Conservation (phyloP, 2,113 vertebrate genomes). For the Carollia perspicillata region DNA sequence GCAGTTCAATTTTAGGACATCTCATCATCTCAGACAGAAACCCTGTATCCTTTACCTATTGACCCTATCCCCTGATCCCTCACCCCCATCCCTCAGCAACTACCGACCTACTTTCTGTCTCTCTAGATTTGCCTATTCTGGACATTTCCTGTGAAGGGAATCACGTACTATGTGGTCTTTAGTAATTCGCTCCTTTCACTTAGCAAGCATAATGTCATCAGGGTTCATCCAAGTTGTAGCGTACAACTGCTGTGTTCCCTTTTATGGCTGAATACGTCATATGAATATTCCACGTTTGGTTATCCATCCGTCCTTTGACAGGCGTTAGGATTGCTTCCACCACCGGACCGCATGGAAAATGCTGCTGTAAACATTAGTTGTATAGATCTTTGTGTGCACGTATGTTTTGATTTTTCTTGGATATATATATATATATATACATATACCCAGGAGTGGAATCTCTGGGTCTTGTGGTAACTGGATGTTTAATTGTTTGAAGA, state of each 20-base stretch:
- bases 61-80: neutral
- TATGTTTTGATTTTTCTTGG: neutral
- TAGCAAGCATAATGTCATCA: neutral
- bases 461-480: neutral
- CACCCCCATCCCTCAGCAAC: neutral
- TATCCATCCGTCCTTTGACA: neutral
- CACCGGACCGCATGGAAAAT: neutral
- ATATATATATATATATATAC: fast-evolving
- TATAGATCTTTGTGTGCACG: neutral
- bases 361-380: neutral
- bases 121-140: neutral
- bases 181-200: neutral
- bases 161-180: neutral
- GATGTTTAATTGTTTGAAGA: neutral
- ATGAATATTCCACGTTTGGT: neutral
- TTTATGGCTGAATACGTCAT: neutral
- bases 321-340: neutral
- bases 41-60: neutral
- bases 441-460: neutral
- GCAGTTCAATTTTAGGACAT: neutral
- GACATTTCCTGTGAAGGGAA: neutral
- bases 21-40: neutral
- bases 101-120: neutral
- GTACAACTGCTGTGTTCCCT: neutral
- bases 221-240: neutral